A percentile compares a stretch with the other conserved stretches of the same genome.
Conservation (phyloP, 2,797 vertebrate genomes). For the Siniperca obscura region DNA sequence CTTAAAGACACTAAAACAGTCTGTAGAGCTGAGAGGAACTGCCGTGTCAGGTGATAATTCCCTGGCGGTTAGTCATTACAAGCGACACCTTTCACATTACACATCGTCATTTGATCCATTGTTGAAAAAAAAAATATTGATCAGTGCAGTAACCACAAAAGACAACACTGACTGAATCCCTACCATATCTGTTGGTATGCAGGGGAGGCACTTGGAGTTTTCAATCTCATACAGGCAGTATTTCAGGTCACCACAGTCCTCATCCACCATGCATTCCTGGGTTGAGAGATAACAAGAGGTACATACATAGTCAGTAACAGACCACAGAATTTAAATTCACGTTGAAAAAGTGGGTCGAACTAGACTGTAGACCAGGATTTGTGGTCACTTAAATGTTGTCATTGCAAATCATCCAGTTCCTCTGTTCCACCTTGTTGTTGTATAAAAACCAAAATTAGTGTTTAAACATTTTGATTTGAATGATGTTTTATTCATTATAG, state of each 20-base stretch:
- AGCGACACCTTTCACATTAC: neutral
- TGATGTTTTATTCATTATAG: neutral
- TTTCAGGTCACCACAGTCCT: constrained; percentile 89
- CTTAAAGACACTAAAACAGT: neutral
- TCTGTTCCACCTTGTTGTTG: neutral
- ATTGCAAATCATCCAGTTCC: neutral
- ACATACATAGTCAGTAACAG: neutral
- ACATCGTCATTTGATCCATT: neutral
- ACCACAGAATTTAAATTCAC: constrained; percentile 1
- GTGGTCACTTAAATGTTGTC: neutral
- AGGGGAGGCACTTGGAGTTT: constrained; percentile 90
- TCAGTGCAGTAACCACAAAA: neutral
- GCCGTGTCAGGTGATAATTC: no score
- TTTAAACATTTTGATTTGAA: neutral
- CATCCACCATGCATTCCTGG: constrained; percentile 95
- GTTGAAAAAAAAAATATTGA: neutral
- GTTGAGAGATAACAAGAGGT: constrained; percentile 12
- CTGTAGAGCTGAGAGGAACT: neutral
- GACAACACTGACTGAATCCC: constrained; percentile 28
- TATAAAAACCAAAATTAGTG: neutral
- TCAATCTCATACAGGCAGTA: constrained; percentile 91
- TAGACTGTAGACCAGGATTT: neutral
- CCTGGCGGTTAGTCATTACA: neutral
- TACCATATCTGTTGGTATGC: constrained; percentile 88
- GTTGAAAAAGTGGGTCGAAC: neutral